phyloP scores from a whole-genome alignment of 2,113 vertebrate species.

The Morone saxatilis region DNA sequence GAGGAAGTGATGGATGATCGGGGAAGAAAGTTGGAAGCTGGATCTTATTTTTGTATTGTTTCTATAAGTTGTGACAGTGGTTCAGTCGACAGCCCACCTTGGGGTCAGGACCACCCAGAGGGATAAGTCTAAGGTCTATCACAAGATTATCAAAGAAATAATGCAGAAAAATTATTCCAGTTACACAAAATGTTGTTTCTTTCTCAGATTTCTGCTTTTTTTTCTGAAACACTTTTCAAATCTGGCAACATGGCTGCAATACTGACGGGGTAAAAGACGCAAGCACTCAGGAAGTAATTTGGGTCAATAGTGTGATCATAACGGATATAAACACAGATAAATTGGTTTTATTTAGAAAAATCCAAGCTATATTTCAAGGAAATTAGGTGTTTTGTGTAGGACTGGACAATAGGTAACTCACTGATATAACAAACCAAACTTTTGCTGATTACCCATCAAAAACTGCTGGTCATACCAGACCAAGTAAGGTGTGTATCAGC shows the following conservation, averaged over 20 bases:
- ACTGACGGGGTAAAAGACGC: too few species aligned
- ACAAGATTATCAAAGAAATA: neutral
- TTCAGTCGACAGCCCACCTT: neutral
- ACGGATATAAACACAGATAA: neutral
- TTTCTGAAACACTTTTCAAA: too few species aligned
- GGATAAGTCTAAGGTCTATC: neutral
- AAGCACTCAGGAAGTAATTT: too few species aligned
- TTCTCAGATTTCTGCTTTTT: too few species aligned
- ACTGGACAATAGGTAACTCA: too few species aligned
- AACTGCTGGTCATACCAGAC: neutral
- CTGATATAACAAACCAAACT: too few species aligned
- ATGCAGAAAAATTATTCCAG: neutral
- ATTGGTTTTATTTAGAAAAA: neutral
- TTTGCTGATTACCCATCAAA: too few species aligned
- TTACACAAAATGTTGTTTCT: neutral
- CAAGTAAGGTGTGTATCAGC: too few species aligned
- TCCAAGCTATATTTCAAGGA: neutral
- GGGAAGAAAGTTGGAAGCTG: too few species aligned
- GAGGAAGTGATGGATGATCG: too few species aligned
- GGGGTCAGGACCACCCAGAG: neutral
- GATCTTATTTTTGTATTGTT: neutral
- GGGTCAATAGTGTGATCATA: neutral
- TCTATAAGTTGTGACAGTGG: neutral
- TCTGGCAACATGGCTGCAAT: too few species aligned
- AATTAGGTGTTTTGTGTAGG: neutral